These are phyloP conservation scores for Meiosimyza platycephala DNA, from an alignment of 2,888 invertebrate genomes.

Conservation along the genomic window DNA sequence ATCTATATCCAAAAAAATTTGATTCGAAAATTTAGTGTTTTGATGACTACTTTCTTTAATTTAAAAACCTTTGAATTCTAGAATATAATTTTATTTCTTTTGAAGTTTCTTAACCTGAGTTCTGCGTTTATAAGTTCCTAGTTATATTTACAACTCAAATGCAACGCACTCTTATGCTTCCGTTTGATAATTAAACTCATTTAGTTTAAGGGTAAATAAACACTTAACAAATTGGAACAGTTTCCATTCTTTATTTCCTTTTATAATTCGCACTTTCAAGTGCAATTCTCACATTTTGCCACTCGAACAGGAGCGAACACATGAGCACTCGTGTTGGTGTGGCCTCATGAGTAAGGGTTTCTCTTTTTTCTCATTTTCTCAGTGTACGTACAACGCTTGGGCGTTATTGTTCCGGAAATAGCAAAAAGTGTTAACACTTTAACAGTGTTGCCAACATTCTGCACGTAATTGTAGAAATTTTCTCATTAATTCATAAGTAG, in stretches of 20 bases:
- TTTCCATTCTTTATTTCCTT: background rate
- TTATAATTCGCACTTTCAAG: background rate
- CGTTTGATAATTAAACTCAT: conserved; percentile 31
- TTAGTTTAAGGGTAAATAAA: conserved; percentile 30
- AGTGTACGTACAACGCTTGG: background rate
- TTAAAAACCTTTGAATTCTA: too few species aligned
- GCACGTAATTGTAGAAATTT: conserved; percentile 50
- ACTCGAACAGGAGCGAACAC: conserved; percentile 23
- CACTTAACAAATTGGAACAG: conserved; percentile 18
- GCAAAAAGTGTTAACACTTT: conserved; percentile 46
- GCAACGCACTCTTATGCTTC: conserved; percentile 1
- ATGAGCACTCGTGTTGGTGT: background rate
- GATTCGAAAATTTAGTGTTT: too few species aligned
- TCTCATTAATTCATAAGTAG: conserved; percentile 51
- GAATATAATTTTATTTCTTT: too few species aligned
- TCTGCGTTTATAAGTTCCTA: too few species aligned
- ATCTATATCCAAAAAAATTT: too few species aligned
- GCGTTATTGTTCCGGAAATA: conserved; percentile 60
- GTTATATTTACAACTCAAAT: too few species aligned
- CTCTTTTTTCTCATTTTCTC: background rate
- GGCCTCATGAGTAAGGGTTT: background rate
- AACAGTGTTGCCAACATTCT: conserved; percentile 56
- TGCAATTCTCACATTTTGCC: conserved; percentile 15
- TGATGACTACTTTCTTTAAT: too few species aligned
- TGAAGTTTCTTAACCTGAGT: too few species aligned